A percentile compares a stretch with the other conserved stretches of the same genome.
phyloP scores from a whole-genome alignment of 1,140 invertebrate species.

The Globodera rostochiensis region DNA sequence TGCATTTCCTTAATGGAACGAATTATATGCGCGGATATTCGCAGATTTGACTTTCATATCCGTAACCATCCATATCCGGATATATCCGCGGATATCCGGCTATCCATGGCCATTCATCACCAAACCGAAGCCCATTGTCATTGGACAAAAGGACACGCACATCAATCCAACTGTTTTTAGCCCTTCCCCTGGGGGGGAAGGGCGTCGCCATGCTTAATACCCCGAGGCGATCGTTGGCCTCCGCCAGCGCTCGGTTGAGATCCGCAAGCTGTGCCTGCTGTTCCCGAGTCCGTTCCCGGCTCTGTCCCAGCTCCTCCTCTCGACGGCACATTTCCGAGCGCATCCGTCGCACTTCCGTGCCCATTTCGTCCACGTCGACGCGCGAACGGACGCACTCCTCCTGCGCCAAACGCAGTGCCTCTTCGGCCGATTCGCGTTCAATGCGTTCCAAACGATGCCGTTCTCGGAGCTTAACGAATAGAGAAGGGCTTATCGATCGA shows the following conservation, averaged over 20 bases:
- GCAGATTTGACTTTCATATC: no score
- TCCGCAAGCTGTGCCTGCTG: constrained; percentile 18
- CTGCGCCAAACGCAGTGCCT: constrained; percentile 22
- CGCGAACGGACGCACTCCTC: constrained; percentile 26
- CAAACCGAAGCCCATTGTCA: no score
- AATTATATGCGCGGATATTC: no score
- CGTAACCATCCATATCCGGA: no score
- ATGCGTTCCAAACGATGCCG: constrained; percentile 19
- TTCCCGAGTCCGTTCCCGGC: constrained; percentile 24
- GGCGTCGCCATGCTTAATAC: not conserved
- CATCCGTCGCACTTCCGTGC: constrained; percentile 22
- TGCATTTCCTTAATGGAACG: constrained; percentile 16
- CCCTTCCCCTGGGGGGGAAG: not conserved
- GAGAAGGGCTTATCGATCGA: no score
- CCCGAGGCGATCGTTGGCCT: constrained; percentile 35
- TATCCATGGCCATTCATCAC: no score
- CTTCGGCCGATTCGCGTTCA: constrained; percentile 33
- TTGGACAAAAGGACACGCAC: no score
- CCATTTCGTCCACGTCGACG: constrained; percentile 28
- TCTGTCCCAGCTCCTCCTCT: constrained; percentile 32
- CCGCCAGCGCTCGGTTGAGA: constrained; percentile 28
- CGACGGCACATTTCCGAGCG: constrained; percentile 21
- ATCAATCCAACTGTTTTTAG: not conserved
- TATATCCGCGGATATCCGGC: no score
- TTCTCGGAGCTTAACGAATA: constrained; percentile 26